Evolutionary conservation across 92 coral and sea anemone species (phyloP).

Genomic region (Porites lobata): DNA sequence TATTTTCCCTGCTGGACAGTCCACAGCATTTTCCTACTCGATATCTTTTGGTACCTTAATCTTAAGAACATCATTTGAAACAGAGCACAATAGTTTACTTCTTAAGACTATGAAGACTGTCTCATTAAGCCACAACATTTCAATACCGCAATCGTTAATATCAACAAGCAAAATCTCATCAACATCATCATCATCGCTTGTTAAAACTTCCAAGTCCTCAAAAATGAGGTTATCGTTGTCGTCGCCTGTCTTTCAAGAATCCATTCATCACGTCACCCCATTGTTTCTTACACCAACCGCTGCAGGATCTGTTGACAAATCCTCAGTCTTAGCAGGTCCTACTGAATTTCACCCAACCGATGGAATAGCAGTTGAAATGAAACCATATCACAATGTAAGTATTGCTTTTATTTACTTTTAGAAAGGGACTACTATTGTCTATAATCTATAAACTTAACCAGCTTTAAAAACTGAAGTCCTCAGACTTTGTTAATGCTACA

Average conservation of each 20-base stretch:
- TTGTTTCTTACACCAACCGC: not conserved
- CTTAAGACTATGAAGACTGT: not conserved
- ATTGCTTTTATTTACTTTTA: not conserved
- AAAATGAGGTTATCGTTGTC: not conserved
- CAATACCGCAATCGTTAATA: not conserved
- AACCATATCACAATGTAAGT: conserved; percentile 6
- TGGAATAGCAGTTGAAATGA: conserved; percentile 30
- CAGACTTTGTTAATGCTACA: no score
- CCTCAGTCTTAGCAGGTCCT: conserved; percentile 6
- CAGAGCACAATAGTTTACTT: not conserved
- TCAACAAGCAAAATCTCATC: not conserved
- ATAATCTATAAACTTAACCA: no score
- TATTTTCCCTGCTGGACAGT: not conserved
- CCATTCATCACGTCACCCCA: not conserved
- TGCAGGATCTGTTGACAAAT: not conserved
- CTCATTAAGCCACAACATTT: not conserved
- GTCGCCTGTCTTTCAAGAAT: not conserved
- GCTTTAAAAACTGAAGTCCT: no score
- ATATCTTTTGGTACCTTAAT: not conserved
- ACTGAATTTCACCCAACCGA: not conserved
- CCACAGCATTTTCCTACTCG: not conserved
- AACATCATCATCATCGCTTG: not conserved
- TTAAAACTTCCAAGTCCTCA: not conserved
- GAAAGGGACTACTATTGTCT: no score
- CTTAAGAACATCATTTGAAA: not conserved